Base-by-base conservation (phyloP, 2,797 vertebrate species). In the Alfaro cultratus region DNA sequence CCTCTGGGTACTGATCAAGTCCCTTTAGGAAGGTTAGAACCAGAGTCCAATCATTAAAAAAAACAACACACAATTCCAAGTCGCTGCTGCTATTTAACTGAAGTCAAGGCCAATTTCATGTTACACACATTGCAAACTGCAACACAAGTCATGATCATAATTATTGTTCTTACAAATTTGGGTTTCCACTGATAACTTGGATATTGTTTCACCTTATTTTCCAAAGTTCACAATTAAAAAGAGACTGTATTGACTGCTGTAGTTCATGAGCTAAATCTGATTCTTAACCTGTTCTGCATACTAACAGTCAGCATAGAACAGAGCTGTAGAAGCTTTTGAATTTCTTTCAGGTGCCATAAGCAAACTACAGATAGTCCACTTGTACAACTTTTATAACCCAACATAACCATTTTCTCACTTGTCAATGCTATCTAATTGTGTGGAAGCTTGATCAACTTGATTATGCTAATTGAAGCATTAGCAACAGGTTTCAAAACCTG, bases 321-420 rank as follows among this genome's bases (percentile, higher is more conserved):
- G 23, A 43, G 11, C 0, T 43, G 67, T 6, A 23, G 76, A 87
- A 88, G 80, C 76, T 36, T 70, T 21, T 71, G 10, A 83, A 78
- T 62, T 62, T 34, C 13, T 57, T 57, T 34, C 57, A 62, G 18
- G 9, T 21, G 23, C 62, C 3, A 8, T 21, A 68, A 39, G 10
- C 36, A 39, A 67, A 26, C 39, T 26, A 68, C 10, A 67, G 64
- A 10, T 41, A 43, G 10, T 43, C 18, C 36, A 41, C 21, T 70
- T n/a, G 39, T n/a, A 70, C 41, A 16, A 70, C 67, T 45, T 70
- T 41, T 70, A n/a, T 15, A 68, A 39, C 9, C 31, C 12, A 41
- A 26, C 64, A 39, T 67, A 21, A 21, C 31, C 8, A 29, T 18
- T 62, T 29, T 62, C 7, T 62, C 57, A 16, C 29, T 62, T 36